Evolutionary conservation across 1,140 invertebrate genomes (phyloP).

Genomic region (Oryctes rhinoceros): DNA sequence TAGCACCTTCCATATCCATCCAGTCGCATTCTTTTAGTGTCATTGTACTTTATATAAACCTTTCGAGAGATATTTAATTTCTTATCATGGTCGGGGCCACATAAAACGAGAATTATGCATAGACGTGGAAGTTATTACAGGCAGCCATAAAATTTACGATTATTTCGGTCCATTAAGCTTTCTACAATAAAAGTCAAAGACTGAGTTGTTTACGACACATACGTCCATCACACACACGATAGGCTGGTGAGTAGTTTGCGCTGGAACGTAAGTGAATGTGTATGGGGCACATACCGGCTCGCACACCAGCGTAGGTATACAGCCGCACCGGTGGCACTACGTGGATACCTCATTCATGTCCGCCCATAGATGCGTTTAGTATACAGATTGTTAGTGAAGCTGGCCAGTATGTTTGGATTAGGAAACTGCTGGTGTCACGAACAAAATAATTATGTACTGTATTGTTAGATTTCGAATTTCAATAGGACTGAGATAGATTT

Average conservation of each 20-base stretch:
- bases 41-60: constrained; percentile 39
- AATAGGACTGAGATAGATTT: no score
- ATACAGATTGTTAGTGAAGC: no score
- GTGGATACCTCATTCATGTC: constrained; percentile 1
- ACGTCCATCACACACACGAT: constrained; percentile 46
- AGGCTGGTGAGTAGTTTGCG: constrained; percentile 43
- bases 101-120: constrained; percentile 36
- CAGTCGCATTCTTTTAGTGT: constrained; percentile 10
- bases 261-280: not conserved
- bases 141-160: constrained; percentile 51
- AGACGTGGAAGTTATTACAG: constrained; percentile 39
- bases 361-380: not conserved
- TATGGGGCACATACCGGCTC: not conserved
- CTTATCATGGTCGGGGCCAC: constrained; percentile 33
- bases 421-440: no score
- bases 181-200: constrained; percentile 54
- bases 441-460: no score
- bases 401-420: no score
- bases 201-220: constrained; percentile 53
- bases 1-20: not conserved
- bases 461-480: no score
- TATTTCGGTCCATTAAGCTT: constrained; percentile 54
- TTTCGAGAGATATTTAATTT: constrained; percentile 38
- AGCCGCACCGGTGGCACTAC: not conserved
- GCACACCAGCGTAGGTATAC: not conserved